Evolutionary conservation across 2,888 invertebrate genomes (phyloP).

Genomic region (Dasypolia templi): DNA sequence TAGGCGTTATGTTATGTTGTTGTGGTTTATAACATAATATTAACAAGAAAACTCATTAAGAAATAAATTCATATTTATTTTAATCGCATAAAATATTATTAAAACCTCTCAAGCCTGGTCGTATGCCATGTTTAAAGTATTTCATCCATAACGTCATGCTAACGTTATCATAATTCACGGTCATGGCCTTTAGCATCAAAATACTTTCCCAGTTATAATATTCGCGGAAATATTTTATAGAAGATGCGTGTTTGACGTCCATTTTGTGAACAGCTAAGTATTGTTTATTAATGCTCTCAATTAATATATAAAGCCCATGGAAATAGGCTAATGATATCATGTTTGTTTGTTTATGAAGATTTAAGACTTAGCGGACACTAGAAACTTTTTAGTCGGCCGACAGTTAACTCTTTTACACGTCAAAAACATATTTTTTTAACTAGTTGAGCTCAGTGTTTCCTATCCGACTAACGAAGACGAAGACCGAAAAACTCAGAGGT

Average conservation of each 20-base stretch:
- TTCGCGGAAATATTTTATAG: conserved; percentile 33
- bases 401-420: too few species aligned
- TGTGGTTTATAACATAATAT: too few species aligned
- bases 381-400: background rate
- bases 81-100: background rate
- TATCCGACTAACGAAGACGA: too few species aligned
- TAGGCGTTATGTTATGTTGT: too few species aligned
- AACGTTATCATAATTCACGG: conserved; percentile 25
- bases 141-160: conserved; percentile 1
- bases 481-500: too few species aligned
- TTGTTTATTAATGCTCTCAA: conserved; percentile 59
- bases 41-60: too few species aligned
- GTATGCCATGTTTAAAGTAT: background rate
- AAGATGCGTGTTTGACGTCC: conserved; percentile 44
- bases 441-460: too few species aligned
- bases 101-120: background rate
- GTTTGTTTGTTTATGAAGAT: conserved; percentile 35
- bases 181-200: conserved; percentile 5
- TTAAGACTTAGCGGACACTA: background rate
- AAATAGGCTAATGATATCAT: conserved; percentile 21
- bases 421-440: too few species aligned
- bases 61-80: too few species aligned
- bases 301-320: conserved; percentile 51
- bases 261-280: conserved; percentile 42
- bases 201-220: conserved; percentile 28